Evolutionary conservation across 2,888 invertebrate genomes (phyloP).

Genomic region (Drosophila algonquin): DNA sequence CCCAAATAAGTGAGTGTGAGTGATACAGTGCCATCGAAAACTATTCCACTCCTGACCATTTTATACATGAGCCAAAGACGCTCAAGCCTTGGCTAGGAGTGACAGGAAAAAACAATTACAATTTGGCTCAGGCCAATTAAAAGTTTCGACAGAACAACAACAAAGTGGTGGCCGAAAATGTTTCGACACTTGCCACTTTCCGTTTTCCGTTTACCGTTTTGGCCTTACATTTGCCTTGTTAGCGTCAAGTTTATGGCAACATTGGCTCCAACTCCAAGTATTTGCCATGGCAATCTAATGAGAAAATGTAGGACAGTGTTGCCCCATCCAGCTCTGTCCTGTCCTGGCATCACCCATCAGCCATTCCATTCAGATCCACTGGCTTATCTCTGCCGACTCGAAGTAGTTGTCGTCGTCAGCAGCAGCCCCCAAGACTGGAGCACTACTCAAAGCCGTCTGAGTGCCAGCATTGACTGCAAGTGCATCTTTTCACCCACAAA

Average conservation of each 20-base stretch:
- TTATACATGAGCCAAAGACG: slow-evolving; percentile 3
- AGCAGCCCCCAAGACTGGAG: slow-evolving; percentile 54
- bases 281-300: slow-evolving; percentile 77
- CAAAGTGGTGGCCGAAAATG: slow-evolving; percentile 59
- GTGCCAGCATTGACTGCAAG: slow-evolving; percentile 51
- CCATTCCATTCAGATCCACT: slow-evolving; percentile 49
- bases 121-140: slow-evolving; percentile 71
- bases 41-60: slow-evolving; percentile 32
- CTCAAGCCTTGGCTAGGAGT: neutral
- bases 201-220: slow-evolving; percentile 9
- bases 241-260: slow-evolving; percentile 65
- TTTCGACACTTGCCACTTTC: slow-evolving; percentile 34
- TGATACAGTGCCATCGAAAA: slow-evolving; percentile 26
- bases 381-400: slow-evolving; percentile 6
- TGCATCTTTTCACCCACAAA: slow-evolving; percentile 20
- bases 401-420: neutral
- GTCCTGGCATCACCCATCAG: neutral
- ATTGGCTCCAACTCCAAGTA: slow-evolving; percentile 63
- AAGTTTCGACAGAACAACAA: slow-evolving; percentile 67
- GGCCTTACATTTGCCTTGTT: slow-evolving; percentile 56
- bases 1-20: slow-evolving; percentile 33
- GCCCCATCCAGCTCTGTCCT: neutral
- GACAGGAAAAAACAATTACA: slow-evolving; percentile 59
- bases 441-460: slow-evolving; percentile 70
- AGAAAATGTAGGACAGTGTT: slow-evolving; percentile 73